Evolutionary conservation across 2,797 vertebrate species (phyloP), one percentile per base, ranked within the genome.

Genomic region (Falco novaeseelandiae): DNA sequence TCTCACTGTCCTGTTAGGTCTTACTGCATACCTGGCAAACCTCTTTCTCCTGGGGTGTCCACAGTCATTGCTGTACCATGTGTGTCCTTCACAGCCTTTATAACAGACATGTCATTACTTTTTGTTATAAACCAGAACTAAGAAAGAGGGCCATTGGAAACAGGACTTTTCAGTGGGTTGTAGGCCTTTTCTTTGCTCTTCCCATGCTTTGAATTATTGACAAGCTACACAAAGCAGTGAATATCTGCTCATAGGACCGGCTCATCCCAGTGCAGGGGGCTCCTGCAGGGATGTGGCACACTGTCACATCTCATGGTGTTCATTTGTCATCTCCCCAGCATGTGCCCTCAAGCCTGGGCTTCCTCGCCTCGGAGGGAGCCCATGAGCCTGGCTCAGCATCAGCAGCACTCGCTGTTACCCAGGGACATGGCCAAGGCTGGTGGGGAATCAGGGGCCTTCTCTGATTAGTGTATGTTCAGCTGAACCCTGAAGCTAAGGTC

Each of bases 391-490:
- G 63, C 82, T 95, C 19, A 27, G 18, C 85, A 81, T 93, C 44
- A 67, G 79, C 1, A 65, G 61, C 4, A 3, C 82, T 96, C 1
- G 0, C 61, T 67, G 81, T 78, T 95, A 95, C 96, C 69, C 92
- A 87, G 72, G 87, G 92, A 96, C 95, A 93, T 48, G 89, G 92
- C 92, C 94, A 92, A 94, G 94, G 96, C 96, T 97, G 96, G 96
- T 97, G 96, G 95, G 87, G 96, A 96, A 96, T 96, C 92, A 95
- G 69, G 76, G 92, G 92, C 94, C 92, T 92, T 91, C 92, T 94
- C 87, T 74, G 94, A 96, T 96, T 92, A 97, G 69, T 61, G 57
- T 46, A 74, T 92, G 95, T 97, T 80, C 8, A 7, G 89, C 58
- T 93, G 89, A 93, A 91, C 91, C 82, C 72, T 86, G 89, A 92